Base-by-base conservation (phyloP, 2,797 vertebrate genomes). In the Pygocentrus nattereri region DNA sequence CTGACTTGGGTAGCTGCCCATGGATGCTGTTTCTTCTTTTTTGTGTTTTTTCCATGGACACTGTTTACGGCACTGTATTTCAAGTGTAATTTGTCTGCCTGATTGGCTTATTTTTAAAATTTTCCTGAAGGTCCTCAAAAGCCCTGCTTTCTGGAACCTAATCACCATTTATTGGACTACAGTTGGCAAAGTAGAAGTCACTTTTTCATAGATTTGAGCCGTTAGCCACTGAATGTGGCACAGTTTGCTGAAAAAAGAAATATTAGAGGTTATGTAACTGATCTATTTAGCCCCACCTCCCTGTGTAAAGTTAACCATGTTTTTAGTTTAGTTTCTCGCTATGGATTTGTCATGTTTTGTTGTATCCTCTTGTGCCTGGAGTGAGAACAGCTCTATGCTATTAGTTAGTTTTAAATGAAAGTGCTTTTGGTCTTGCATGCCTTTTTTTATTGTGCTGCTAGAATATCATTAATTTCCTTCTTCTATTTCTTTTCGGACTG, bases 361-460 rank as follows among this genome's bases (percentile, higher is more conserved):
- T 34, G 73, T 70, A 70, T 86, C 82, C 88, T 90, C 75, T 90
- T 91, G 91, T 93, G 92, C 93, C 93, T 93, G 86, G 90, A 88
- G 84, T 90, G 83, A 89, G 90, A 90, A 89, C 85, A 81, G 89
- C 82, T 92, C 88, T 87, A 87, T 82, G 78, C 87, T 84, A 76
- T 79, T 80, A 89, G 89, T 85, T 87, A 84, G 82, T 88, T 88
- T n/a, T 73, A 58, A 78, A 83, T 50, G 92, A 94, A 97, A 97
- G 97, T 98, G 97, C 96, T 97, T 96, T 95, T 97, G 93, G 95
- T 95, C 95, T 96, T 95, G 96, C 96, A 97, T 97, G 95, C 94
- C 93, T 95, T 92, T 93, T 94, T 93, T 93, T 44, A 93, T 94
- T 93, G 96, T 97, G 97, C 97, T 97, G 96, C 97, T 97, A 95